These are phyloP conservation scores for Epinephelus awoara DNA, from an alignment of 2,797 vertebrate species.

Conservation along the genomic window DNA sequence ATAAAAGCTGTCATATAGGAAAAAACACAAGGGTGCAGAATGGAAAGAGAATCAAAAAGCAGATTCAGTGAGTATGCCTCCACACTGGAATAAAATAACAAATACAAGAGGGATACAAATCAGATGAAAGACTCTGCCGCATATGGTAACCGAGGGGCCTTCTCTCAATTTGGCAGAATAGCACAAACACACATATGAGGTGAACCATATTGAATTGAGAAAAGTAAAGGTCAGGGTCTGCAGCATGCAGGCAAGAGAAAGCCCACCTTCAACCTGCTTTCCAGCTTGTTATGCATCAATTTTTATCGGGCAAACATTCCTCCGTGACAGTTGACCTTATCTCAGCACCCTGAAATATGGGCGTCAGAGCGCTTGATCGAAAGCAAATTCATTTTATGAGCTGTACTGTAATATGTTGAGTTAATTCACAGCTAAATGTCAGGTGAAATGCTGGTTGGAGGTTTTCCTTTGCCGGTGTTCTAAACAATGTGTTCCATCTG, in stretches of 20 bases:
- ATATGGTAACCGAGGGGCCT: conserved; percentile 32
- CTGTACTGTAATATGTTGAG: conserved; percentile 78
- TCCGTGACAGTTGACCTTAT: conserved; percentile 90
- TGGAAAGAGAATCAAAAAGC: conserved; percentile 14
- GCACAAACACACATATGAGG: conserved; percentile 60
- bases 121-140: conserved; percentile 40
- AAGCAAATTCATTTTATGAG: conserved; percentile 85
- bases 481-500: conserved; percentile 68
- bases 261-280: conserved; percentile 81
- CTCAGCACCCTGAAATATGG: conserved; percentile 77
- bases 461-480: conserved; percentile 34
- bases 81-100: conserved; percentile 26
- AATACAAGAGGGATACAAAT: conserved; percentile 35
- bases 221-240: conserved; percentile 86
- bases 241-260: conserved; percentile 72
- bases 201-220: conserved; percentile 73
- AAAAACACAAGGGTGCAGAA: conserved; percentile 17
- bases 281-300: conserved; percentile 82
- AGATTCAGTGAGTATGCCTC: conserved; percentile 16
- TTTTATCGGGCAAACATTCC: conserved; percentile 86
- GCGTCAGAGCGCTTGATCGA: conserved; percentile 77
- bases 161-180: conserved; percentile 60
- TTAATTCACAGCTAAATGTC: conserved; percentile 88
- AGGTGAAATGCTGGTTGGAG: conserved; percentile 69
- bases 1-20: conserved; percentile 28